Conservation (phyloP, 2,113 vertebrate genomes). For the Todiramphus chloris region DNA sequence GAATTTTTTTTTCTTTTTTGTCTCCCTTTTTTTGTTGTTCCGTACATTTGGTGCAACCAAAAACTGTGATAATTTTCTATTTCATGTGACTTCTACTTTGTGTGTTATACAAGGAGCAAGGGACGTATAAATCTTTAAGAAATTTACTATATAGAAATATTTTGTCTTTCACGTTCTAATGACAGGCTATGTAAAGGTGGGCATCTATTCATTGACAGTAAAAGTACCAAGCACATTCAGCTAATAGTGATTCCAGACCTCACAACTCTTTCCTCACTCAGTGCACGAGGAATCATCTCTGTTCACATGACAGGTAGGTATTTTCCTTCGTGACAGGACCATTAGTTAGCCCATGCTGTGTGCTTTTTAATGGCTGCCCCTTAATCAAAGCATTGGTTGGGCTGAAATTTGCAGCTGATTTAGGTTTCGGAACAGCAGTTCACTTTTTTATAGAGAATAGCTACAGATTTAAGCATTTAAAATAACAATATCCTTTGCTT, state of each 20-base stretch:
- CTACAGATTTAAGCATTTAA: neutral
- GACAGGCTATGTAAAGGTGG: neutral
- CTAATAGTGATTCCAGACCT: neutral
- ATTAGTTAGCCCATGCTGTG: neutral
- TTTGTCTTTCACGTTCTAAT: neutral
- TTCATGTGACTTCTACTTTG: neutral
- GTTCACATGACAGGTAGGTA: neutral
- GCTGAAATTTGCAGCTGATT: neutral
- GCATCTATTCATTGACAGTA: neutral
- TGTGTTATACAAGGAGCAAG: neutral
- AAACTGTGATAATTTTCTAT: neutral
- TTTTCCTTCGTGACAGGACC: neutral
- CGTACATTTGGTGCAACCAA: neutral
- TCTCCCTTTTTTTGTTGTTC: neutral
- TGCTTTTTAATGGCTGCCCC: neutral
- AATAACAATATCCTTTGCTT: neutral
- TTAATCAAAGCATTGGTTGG: neutral
- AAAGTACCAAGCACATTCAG: neutral
- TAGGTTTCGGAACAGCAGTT: neutral
- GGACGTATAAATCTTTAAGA: neutral
- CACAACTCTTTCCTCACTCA: neutral
- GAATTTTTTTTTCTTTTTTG: neutral
- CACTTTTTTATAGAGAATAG: neutral
- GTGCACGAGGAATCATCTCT: neutral
- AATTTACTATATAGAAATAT: neutral